phyloP scores from a whole-genome alignment of 1,140 invertebrate species.

The Drosophila insularis region DNA sequence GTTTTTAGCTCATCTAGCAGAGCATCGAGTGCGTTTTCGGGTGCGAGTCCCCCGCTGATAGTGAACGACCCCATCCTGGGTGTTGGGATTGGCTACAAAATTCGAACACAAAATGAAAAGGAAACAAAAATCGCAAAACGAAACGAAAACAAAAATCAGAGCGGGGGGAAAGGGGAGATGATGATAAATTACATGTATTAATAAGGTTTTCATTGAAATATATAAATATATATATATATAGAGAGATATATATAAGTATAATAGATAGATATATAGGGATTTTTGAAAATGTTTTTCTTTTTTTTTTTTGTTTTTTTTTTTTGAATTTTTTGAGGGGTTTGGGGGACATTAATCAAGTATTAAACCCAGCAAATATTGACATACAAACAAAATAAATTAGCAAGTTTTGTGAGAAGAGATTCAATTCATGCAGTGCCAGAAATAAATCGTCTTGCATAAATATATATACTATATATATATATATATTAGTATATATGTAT shows the following conservation, averaged over 20 bases:
- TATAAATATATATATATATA: slow-evolving; percentile 30
- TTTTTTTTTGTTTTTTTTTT: background rate
- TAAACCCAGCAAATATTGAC: slow-evolving; percentile 4
- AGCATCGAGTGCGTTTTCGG: slow-evolving; percentile 97
- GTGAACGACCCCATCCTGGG: slow-evolving; percentile 85
- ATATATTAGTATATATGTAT: slow-evolving; percentile 16
- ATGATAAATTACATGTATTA: slow-evolving; percentile 18
- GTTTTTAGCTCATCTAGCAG: slow-evolving; percentile 96
- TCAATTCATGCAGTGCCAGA: slow-evolving; percentile 18
- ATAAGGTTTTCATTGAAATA: slow-evolving; percentile 16
- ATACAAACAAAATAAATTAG: slow-evolving; percentile 13
- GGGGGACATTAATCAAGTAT: slow-evolving; percentile 62
- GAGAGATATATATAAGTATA: slow-evolving; percentile 24
- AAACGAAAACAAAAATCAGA: background rate
- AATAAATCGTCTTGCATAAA: slow-evolving; percentile 45
- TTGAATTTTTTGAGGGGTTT: too few species aligned
- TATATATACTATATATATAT: slow-evolving; percentile 11
- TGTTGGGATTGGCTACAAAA: slow-evolving; percentile 82
- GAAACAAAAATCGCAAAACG: background rate
- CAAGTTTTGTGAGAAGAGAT: slow-evolving; percentile 4
- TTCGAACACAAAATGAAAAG: slow-evolving; percentile 14
- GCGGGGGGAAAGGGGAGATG: slow-evolving; percentile 16
- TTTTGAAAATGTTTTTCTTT: slow-evolving; percentile 3
- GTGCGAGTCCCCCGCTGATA: slow-evolving; percentile 87
- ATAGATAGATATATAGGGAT: slow-evolving; percentile 7